Conservation (phyloP, 1,140 invertebrate genomes). For the Achatina immaculata region DNA sequence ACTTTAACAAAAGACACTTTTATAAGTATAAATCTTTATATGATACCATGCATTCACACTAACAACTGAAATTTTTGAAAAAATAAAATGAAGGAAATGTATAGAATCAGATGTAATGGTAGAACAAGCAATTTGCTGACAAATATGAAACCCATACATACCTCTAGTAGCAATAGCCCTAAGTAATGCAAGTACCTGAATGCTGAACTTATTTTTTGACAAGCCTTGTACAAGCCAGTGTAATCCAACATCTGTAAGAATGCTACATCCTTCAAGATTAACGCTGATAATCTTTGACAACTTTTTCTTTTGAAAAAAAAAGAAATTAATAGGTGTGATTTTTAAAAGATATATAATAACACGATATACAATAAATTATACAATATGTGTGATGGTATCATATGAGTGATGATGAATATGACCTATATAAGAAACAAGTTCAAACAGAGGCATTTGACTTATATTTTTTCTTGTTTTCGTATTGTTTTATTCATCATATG, state of each 20-base stretch:
- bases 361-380: not conserved
- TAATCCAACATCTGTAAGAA: conserved; percentile 47
- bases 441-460: too few relatives aligned
- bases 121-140: too few relatives aligned
- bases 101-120: not conserved
- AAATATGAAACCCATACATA: too few relatives aligned
- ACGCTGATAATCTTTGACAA: conserved; percentile 36
- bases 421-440: not conserved
- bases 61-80: not conserved
- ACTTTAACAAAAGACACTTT: not conserved
- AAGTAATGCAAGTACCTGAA: too few relatives aligned
- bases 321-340: not conserved
- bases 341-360: not conserved
- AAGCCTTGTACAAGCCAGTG: conserved; percentile 46
- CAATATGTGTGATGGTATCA: not conserved
- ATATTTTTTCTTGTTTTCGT: too few relatives aligned
- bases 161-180: too few relatives aligned
- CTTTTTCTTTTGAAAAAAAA: conserved; percentile 23
- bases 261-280: conserved; percentile 43
- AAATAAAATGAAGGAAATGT: not conserved
- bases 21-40: not conserved
- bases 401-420: not conserved
- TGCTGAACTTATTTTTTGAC: conserved; percentile 8
- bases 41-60: too few relatives aligned
- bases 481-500: too few relatives aligned